Base-by-base conservation (phyloP, 2,113 vertebrate species). In the Campylomormyrus numenius region DNA sequence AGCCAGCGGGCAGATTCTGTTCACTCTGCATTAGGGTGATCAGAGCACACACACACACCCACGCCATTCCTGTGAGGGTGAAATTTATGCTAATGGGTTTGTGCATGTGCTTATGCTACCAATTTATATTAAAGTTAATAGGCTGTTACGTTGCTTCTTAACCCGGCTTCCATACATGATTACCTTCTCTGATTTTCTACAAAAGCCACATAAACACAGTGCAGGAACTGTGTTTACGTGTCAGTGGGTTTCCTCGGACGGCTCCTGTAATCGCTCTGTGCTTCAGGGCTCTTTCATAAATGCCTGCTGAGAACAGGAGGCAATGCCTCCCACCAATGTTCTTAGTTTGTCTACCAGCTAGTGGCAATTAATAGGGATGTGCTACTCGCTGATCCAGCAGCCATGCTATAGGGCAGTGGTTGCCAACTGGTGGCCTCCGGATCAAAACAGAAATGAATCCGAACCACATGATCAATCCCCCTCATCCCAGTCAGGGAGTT, bases 101-200 rank as follows among this genome's bases (percentile, higher is more conserved):
- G 96, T 97, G 97, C 98, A 99, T 98, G 99, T 99, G 98, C 97
- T 99, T 98, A 98, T 97, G 97, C 97, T 96, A 97, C 97, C 98
- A 98, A 99, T 98, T 97, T 99, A 98, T 98, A 99, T 99, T 98
- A 99, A 99, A 98, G 97, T 98, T 99, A 99, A 99, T 99, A 98
- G 98, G 97, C 98, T 99, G 98, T 99, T 99, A 99, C 98, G 99
- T 99, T 99, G 97, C 98, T 99, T 99, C 97, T 99, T 99, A 99
- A 99, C 98, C 98, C 93, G 6, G 95, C 95, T 97, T 98, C 97
- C 96, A 99, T 98, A 98, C 98, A 98, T 98, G 98, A 99, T 99
- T 99, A 99, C 97, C 97, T 98, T 98, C 95, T 96, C 97, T 97
- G 97, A 99, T 99, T 99, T 97, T 98, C 94, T 97, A 97, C 96